phyloP scores from a whole-genome alignment of 2,113 vertebrate genomes.

The Nannospalax galili region DNA sequence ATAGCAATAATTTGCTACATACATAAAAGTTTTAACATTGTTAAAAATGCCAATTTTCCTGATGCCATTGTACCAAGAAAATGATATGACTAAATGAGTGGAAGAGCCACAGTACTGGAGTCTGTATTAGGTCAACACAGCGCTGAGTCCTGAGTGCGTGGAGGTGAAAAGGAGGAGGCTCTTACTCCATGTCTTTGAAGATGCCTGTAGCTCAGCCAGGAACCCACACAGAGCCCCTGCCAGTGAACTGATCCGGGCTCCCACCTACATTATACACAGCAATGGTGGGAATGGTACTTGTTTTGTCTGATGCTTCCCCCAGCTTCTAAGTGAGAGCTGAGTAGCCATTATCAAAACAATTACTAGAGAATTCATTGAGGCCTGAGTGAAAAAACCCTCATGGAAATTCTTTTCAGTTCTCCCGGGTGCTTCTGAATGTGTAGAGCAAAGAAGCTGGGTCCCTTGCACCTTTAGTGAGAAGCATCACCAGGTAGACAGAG shows the following conservation, averaged over 20 bases:
- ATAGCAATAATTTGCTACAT: background rate
- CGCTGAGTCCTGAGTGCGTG: background rate
- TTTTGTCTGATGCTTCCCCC: background rate
- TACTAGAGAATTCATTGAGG: background rate
- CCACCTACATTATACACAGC: background rate
- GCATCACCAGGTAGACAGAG: background rate
- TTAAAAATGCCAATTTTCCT: background rate
- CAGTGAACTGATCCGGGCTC: background rate
- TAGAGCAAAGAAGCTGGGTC: background rate
- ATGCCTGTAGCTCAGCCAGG: background rate
- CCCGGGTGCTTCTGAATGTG: background rate
- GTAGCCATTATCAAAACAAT: background rate
- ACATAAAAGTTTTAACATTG: background rate
- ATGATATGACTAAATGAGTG: background rate
- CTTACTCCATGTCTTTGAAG: background rate
- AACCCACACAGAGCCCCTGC: background rate
- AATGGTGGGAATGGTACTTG: background rate
- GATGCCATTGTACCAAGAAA: background rate
- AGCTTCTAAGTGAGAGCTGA: background rate
- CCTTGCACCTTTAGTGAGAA: background rate
- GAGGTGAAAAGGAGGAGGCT: background rate
- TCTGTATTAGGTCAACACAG: background rate
- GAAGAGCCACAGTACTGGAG: background rate
- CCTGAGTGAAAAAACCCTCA: background rate
- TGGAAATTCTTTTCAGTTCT: background rate